Percentiles rank a stretch among this genome's conserved stretches.
Conservation (phyloP, 2,888 invertebrate genomes). For the Drosophila paracracens region DNA sequence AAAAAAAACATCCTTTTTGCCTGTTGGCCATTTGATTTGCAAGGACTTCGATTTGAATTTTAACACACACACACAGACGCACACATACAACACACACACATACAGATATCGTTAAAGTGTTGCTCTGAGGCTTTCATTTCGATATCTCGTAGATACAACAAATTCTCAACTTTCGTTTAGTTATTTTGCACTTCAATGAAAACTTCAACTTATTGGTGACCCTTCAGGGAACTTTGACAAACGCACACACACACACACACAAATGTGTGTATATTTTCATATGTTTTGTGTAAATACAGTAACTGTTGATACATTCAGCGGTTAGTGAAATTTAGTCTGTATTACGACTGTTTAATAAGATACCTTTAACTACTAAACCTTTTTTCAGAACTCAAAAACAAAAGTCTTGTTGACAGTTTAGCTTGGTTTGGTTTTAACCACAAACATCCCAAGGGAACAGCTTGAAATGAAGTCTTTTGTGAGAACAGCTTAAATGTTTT, state of each 20-base stretch:
- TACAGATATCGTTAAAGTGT: conserved; percentile 39
- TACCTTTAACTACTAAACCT: not conserved
- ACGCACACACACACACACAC: not conserved
- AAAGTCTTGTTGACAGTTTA: not conserved
- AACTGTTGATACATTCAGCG: conserved; percentile 16
- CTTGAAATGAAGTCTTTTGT: not conserved
- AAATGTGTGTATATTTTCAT: not conserved
- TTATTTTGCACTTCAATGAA: conserved; percentile 12
- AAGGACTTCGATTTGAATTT: conserved; percentile 69
- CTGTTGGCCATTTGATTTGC: conserved; percentile 57
- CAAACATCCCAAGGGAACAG: not conserved
- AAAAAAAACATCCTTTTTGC: conserved; percentile 28
- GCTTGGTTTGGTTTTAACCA: not conserved
- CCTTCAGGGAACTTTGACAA: conserved; percentile 35
- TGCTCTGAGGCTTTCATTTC: conserved; percentile 25
- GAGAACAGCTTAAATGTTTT: not conserved
- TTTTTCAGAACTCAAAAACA: not conserved
- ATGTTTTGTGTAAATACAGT: not conserved
- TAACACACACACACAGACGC: conserved; percentile 45
- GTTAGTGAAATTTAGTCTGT: not conserved
- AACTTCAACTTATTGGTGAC: conserved; percentile 14
- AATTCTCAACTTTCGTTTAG: conserved; percentile 48
- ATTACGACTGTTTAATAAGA: not conserved
- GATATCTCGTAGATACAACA: conserved; percentile 37
- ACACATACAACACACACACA: not conserved